Base-by-base conservation (phyloP, 1,140 invertebrate genomes). In the Psilanteris sp. region DNA sequence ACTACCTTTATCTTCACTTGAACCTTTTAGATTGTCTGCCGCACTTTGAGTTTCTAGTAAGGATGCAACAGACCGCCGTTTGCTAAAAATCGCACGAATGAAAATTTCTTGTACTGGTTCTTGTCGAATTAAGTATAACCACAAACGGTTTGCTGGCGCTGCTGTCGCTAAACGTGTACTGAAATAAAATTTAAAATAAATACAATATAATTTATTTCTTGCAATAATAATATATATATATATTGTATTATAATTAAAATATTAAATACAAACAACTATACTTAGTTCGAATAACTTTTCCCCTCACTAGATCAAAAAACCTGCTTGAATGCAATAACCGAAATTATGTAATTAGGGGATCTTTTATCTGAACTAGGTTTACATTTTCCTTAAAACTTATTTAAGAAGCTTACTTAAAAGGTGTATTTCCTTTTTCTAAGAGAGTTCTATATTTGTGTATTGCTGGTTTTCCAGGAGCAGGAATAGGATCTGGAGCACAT, bases 101-200 rank as follows among this genome's bases (percentile, higher is more conserved):
- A 99, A 99, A 36, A 98, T 91, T 80, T 99, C 96, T 87, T 98
- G 96, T 31, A 98, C 94, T 20, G 90, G 87, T 86, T 99, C 96
- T 88, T 99, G 97, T 36, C 95, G 91, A 0, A 99, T 94, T 61
- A 99, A 89, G 84, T 93, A 98, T 83, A 93, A 94, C 98, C 98
- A 99, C 1, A 99, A 87, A 10, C 97, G 91, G 70, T 95, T 92
- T 0, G 94, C 93, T 0, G 96, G 93, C 41, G 94, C 93, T 11
- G 95, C 91, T 14, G 95, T 93, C 31, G 92, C 93, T 44, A 93
- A 89, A 6, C 89, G 90, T n/a, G 92, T 90, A 78, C 91, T 93
- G 41, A 79, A 82, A 61, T 20, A 9, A 18, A 55, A 26, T 61
- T 41, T 9, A 18, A 32, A 4, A 27, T 20, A 20, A 20, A 20